phyloP scores from a whole-genome alignment of 2,797 vertebrate genomes.

The Esox masquinongy region DNA sequence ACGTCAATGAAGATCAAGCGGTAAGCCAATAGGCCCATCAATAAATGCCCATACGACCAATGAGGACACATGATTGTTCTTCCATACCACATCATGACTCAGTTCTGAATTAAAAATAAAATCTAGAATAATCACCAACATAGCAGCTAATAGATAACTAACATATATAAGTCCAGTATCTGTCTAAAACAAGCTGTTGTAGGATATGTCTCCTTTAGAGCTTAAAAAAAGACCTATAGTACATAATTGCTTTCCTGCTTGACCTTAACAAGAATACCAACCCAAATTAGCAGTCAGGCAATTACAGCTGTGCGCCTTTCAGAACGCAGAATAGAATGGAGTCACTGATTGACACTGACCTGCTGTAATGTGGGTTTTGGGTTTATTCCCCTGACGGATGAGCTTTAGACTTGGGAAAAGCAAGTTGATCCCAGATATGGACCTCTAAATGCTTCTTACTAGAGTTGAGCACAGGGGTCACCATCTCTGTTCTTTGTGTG shows the following conservation, averaged over 20 bases:
- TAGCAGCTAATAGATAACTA: background rate
- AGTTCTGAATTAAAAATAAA: background rate
- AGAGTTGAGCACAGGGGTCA: background rate
- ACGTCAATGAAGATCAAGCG: background rate
- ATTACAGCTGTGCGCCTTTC: background rate
- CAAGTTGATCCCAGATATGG: background rate
- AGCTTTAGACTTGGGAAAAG: background rate
- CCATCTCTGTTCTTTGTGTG: background rate
- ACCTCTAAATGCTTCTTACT: background rate
- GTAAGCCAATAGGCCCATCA: background rate
- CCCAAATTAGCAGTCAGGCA: background rate
- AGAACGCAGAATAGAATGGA: background rate
- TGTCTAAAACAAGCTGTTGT: background rate
- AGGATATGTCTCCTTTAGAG: background rate
- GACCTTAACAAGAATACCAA: background rate
- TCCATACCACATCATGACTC: background rate
- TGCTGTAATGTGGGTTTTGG: background rate
- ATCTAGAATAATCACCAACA: background rate
- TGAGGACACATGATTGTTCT: background rate
- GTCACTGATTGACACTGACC: background rate
- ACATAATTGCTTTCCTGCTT: background rate
- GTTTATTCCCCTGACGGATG: background rate
- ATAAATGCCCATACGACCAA: background rate
- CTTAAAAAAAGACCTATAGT: slow-evolving; percentile 4
- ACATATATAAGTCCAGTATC: background rate